Conservation (phyloP, 2,797 vertebrate species). For the Hoplostethus atlanticus region DNA sequence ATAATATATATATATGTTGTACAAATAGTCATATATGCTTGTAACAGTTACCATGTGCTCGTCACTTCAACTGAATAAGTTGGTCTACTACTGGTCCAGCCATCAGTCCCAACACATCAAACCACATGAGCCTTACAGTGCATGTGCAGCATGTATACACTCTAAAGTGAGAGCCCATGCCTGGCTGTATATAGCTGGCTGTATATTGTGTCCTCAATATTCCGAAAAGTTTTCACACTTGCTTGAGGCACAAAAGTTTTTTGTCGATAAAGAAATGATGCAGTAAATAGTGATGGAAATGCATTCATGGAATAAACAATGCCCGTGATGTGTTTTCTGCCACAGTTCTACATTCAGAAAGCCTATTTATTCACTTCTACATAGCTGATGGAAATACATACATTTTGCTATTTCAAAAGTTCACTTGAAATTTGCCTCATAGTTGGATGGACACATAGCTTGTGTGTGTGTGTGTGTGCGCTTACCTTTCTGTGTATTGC, state of each 20-base stretch:
- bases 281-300: too few relatives aligned
- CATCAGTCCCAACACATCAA: conserved; percentile 40
- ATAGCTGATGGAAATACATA: neutral
- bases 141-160: conserved; percentile 16
- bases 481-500: conserved; percentile 10
- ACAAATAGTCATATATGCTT: conserved; percentile 18
- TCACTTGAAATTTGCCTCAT: neutral
- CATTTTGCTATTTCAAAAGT: neutral
- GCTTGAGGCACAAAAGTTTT: too few relatives aligned
- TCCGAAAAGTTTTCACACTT: too few relatives aligned
- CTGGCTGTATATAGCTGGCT: too few relatives aligned
- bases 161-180: neutral
- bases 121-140: conserved; percentile 23
- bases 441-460: neutral
- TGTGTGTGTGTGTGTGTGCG: neutral
- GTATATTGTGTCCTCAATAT: too few relatives aligned
- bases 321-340: neutral
- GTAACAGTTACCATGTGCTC: conserved; percentile 25
- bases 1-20: too few relatives aligned
- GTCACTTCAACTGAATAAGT: conserved; percentile 34
- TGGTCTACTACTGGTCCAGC: neutral
- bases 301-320: too few relatives aligned
- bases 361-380: neutral
- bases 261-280: too few relatives aligned
- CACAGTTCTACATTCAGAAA: too few relatives aligned